Evolutionary conservation across 2,797 vertebrate genomes (phyloP), one percentile per base, ranked within the genome.

Genomic region (Pseudochirops corinnae): DNA sequence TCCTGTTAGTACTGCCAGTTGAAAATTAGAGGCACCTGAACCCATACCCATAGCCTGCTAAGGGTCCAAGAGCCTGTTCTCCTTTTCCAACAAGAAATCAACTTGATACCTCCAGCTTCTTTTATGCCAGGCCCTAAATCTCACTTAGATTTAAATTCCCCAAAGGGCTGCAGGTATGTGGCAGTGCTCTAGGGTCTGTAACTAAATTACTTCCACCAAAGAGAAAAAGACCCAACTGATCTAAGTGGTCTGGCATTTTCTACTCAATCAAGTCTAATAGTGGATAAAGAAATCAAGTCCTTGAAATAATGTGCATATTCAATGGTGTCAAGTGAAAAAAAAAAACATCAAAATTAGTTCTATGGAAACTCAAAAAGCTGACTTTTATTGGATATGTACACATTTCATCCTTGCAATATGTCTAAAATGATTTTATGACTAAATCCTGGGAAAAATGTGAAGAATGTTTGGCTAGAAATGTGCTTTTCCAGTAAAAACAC

Each of bases 361-460:
- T 93, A 97, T 95, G 96, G 96, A 98, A 97, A 98, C 98, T 98
- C 97, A 98, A 95, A 98, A 97, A 46, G 60, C 95, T 98, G 96
- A 96, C 97, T 97, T 98, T 98, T 98, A 98, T 98, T 98, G 97
- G 96, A 98, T 98, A 98, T 93, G 95, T 96, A 98, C 97, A 98
- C 98, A 98, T 98, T 98, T 98, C 98, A 97, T 98, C 96, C 98
- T 98, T 98, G 98, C 96, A 98, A 98, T 97, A 98, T 97, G 96
- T 98, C 97, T 98, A 82, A 96, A 97, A 98, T 97, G 97, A 98
- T 98, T 98, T 98, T 98, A 98, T 98, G 98, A 98, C 98, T 98
- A 98, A 98, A 98, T 98, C 98, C 98, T 99, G 98, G 98, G 98
- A 98, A 98, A 99, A 98, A 99, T 98, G 98, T 98, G 96, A 98